Evolutionary conservation across 2,113 vertebrate species (phyloP).

Genomic region (Syngnathus typhle): DNA sequence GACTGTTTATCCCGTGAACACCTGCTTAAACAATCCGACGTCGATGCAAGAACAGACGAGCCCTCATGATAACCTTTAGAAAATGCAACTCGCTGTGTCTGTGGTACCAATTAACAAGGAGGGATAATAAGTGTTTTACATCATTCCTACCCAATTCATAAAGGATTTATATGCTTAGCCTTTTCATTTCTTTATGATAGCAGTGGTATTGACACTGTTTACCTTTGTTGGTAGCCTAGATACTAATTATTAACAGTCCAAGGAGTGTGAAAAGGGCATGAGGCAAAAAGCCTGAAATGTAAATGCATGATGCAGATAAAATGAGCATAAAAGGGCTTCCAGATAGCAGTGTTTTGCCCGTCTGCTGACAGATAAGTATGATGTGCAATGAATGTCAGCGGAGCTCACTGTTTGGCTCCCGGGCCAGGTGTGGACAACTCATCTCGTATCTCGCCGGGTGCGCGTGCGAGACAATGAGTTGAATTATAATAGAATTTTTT

Average conservation of each 20-base stretch:
- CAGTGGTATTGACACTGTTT: no score
- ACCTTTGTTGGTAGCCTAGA: slow-evolving; percentile 44
- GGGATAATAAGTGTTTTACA: not conserved
- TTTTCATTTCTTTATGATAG: slow-evolving; percentile 36
- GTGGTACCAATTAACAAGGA: not conserved
- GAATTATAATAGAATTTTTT: slow-evolving; percentile 23
- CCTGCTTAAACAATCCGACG: slow-evolving; percentile 50
- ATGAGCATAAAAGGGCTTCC: slow-evolving; percentile 35
- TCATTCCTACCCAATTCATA: not conserved
- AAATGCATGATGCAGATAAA: slow-evolving; percentile 38
- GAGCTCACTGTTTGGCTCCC: slow-evolving; percentile 58
- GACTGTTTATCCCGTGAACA: slow-evolving; percentile 55
- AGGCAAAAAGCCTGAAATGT: slow-evolving; percentile 37
- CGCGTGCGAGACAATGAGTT: slow-evolving; percentile 36
- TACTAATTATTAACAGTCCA: slow-evolving; percentile 40
- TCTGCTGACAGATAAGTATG: slow-evolving; percentile 57
- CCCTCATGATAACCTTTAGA: slow-evolving; percentile 21
- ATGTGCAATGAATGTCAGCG: slow-evolving; percentile 49
- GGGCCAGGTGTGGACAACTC: slow-evolving; percentile 38
- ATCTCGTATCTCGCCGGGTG: slow-evolving; percentile 35
- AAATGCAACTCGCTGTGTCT: slow-evolving; percentile 11
- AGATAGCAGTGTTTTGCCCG: slow-evolving; percentile 26
- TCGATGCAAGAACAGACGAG: slow-evolving; percentile 49
- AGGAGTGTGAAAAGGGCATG: slow-evolving; percentile 15
- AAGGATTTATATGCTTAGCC: not conserved